Evolutionary conservation across 2,797 vertebrate species (phyloP), one percentile per base, ranked within the genome.

Genomic region (Valencia hispanica): DNA sequence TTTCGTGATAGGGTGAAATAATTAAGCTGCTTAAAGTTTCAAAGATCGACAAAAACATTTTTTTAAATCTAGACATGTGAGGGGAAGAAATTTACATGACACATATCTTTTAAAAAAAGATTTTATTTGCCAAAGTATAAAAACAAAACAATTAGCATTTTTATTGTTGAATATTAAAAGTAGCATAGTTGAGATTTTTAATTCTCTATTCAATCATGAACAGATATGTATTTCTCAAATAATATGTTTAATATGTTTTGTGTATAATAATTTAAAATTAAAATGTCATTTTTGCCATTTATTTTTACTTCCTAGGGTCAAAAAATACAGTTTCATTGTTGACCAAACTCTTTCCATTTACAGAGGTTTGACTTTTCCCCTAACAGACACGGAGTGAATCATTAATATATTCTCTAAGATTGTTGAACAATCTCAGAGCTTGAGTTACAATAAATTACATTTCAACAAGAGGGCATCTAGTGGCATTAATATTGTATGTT

Each of bases 371-470:
- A 66, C 36, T 43, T 41, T 41, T 43, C 32, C 59, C 18, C 59
- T 63, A 22, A 63, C 18, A 34, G 57, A 32, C n/a, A 20, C 34
- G 14, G 12, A 43, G 65, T 68, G 43, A 68, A 68, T 66, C 39
- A 41, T 43, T 43, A 0, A n/a, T 66, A 17, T 27, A 41, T 41
- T 66, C 59, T 63, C 59, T 63, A 63, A 36, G 20, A 63, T 17
- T 41, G 22, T 25, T 41, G 15, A 41, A 41, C 22, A 39, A n/a
- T 66, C 36, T 41, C 22, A 25, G 43, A n/a, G 4, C 63, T 22
- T 15, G 36, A 66, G 36, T 66, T 66, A 15, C n/a, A 66, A 66
- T 66, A n/a, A 43, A 17, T 43, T n/a, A 66, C 39, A 66, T 66
- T 43, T 66, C 36, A 43, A 66, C 39, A 65, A 65, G 36, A 36